These are phyloP conservation scores for Xenops minutus DNA, from an alignment of 2,797 vertebrate species.

Conservation along the genomic window DNA sequence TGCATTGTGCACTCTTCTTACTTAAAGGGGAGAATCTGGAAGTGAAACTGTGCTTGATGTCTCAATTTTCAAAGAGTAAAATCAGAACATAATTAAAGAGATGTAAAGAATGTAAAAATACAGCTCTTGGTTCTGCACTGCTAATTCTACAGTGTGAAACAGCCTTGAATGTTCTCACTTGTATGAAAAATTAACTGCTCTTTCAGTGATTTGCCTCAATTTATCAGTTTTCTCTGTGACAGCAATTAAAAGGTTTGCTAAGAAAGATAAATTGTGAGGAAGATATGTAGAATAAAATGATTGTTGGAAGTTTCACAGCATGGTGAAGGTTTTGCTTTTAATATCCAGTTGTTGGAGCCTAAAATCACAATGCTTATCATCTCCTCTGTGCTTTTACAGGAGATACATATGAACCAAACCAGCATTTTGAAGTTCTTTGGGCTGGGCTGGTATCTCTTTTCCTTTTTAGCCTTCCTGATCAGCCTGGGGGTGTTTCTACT, in stretches of 20 bases:
- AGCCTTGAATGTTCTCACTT: background rate
- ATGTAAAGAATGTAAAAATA: background rate
- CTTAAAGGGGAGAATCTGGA: background rate
- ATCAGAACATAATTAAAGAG: background rate
- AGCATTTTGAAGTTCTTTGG: background rate
- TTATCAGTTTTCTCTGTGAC: background rate
- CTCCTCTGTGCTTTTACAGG: background rate
- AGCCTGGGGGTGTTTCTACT: background rate
- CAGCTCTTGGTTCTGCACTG: background rate
- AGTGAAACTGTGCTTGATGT: background rate
- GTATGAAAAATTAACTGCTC: background rate
- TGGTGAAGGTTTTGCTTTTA: background rate
- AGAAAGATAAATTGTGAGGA: background rate
- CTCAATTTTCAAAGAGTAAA: background rate
- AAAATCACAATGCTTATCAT: rapidly evolving
- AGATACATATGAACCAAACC: background rate
- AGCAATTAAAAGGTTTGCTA: conserved; percentile 32
- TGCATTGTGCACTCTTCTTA: background rate
- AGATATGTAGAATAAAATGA: background rate
- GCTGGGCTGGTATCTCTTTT: background rate
- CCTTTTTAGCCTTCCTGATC: background rate
- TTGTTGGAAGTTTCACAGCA: background rate
- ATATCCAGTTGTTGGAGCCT: background rate
- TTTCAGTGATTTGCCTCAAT: background rate
- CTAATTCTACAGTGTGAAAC: background rate